A percentile compares a stretch with the other conserved stretches of the same genome.
Evolutionary conservation across 1,140 invertebrate genomes (phyloP).

Genomic region (Apis florea): DNA sequence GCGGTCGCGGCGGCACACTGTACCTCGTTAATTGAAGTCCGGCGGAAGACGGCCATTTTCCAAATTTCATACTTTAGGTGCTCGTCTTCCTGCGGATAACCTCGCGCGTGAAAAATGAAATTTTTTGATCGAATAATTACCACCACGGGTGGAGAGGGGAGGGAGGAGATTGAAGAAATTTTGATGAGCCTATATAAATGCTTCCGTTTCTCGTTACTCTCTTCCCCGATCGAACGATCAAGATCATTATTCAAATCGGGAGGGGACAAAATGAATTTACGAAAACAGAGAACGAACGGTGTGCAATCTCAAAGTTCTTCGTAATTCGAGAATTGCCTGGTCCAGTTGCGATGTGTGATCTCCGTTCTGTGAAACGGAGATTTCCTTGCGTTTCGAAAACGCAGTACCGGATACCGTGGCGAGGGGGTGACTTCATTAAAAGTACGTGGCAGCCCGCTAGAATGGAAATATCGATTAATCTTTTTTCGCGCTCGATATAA

Average conservation of each 20-base stretch:
- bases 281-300: neutral
- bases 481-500: slow-evolving; percentile 78
- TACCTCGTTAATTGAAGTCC: slow-evolving; percentile 63
- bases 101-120: slow-evolving; percentile 11
- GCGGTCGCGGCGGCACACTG: slow-evolving; percentile 8
- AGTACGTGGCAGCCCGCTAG: slow-evolving; percentile 61
- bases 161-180: neutral
- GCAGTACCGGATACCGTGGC: neutral
- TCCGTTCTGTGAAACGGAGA: neutral
- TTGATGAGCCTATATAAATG: neutral
- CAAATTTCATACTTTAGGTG: slow-evolving; percentile 51
- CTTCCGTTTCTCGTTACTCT: neutral
- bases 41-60: slow-evolving; percentile 60
- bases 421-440: slow-evolving; percentile 71
- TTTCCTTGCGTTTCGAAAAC: neutral
- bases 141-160: neutral
- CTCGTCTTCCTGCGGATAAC: slow-evolving; percentile 36
- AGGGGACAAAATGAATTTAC: neutral
- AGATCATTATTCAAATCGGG: neutral
- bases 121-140: slow-evolving; percentile 36
- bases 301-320: no score
- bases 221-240: neutral
- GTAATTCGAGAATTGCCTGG: neutral
- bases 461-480: slow-evolving; percentile 75
- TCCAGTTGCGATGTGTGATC: no score